Evolutionary conservation across 2,113 vertebrate genomes (phyloP).

Genomic region (Phylloscopus trochiloides): DNA sequence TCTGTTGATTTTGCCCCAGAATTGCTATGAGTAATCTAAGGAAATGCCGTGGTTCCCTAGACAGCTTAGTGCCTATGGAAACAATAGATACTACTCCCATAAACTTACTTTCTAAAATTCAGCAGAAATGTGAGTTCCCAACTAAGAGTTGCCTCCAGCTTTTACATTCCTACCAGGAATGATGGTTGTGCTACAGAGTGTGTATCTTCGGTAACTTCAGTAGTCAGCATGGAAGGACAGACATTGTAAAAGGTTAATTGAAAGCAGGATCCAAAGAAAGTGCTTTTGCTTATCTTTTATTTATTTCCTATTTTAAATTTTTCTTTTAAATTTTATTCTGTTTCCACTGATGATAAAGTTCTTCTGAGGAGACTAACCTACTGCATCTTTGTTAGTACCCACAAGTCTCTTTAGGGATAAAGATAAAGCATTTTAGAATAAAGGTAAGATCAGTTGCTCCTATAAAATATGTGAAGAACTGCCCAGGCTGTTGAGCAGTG

Average conservation of each 20-base stretch:
- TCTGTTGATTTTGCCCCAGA: neutral
- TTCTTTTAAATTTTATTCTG: neutral
- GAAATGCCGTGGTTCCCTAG: neutral
- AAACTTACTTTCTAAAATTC: neutral
- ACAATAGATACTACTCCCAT: neutral
- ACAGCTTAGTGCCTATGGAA: neutral
- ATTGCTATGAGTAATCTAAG: neutral
- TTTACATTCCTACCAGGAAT: neutral
- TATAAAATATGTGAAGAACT: neutral
- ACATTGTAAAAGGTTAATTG: neutral
- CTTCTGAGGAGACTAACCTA: neutral
- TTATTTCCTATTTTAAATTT: neutral
- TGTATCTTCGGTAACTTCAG: neutral
- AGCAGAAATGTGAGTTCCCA: neutral
- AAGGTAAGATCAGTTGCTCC: neutral
- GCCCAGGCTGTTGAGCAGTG: fast-evolving
- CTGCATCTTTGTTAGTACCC: neutral
- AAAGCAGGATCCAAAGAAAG: neutral
- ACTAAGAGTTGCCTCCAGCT: neutral
- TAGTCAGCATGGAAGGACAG: neutral
- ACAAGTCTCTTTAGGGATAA: neutral
- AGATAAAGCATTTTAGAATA: neutral
- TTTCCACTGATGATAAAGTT: neutral
- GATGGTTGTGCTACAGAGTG: neutral
- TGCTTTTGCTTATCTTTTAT: neutral